phyloP scores from a whole-genome alignment of 2,113 vertebrate genomes.

The Eleginops maclovinus region DNA sequence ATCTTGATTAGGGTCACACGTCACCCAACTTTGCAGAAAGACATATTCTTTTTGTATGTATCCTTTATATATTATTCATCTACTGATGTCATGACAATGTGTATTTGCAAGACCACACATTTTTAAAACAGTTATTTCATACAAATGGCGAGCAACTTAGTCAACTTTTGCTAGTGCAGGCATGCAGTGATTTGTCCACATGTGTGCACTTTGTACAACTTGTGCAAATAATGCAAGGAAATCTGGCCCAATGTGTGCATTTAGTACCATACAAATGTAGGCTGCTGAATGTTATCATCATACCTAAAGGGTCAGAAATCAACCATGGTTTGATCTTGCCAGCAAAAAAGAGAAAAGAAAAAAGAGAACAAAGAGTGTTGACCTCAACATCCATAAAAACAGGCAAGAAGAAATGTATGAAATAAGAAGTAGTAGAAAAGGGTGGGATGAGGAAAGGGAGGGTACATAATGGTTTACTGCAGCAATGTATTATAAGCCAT shows the following conservation, averaged over 20 bases:
- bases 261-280: background rate
- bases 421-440: background rate
- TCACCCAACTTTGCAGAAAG: background rate
- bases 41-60: background rate
- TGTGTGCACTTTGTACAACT: background rate
- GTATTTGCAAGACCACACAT: too few species aligned
- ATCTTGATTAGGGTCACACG: background rate
- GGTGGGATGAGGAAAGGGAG: background rate
- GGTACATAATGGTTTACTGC: constrained; percentile 4
- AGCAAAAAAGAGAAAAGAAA: constrained; percentile 12
- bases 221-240: background rate
- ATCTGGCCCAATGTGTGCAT: background rate
- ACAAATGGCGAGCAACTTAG: too few species aligned
- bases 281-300: background rate
- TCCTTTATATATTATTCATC: background rate
- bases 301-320: background rate
- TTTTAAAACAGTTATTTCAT: too few species aligned
- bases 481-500: background rate
- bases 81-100: too few species aligned
- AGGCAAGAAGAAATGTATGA: background rate
- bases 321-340: background rate
- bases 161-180: too few species aligned
- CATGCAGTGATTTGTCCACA: too few species aligned
- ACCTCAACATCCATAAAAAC: constrained; percentile 23
- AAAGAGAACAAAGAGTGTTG: constrained; percentile 30